Conservation (phyloP, 2,797 vertebrate genomes). For the Antrozous pallidus region DNA sequence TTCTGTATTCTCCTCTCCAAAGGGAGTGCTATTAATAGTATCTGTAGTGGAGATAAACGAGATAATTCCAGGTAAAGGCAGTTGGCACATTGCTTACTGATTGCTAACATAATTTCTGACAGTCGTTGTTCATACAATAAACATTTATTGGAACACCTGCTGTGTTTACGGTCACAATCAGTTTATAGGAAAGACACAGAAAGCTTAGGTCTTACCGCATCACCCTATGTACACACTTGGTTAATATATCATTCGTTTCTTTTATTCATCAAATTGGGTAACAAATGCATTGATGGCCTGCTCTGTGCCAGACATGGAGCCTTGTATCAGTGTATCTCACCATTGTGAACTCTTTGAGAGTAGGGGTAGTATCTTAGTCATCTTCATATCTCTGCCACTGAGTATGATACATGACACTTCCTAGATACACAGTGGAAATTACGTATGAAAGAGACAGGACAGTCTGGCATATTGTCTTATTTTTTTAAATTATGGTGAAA, state of each 20-base stretch:
- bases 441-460: not conserved
- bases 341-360: not conserved
- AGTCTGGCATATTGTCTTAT: not conserved
- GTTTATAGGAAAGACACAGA: slow-evolving; percentile 36
- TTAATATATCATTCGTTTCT: not conserved
- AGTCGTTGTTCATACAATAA: slow-evolving; percentile 35
- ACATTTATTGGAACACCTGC: slow-evolving; percentile 53
- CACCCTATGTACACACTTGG: not conserved
- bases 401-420: not conserved
- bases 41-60: slow-evolving; percentile 1
- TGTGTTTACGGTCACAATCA: slow-evolving; percentile 46
- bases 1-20: not conserved
- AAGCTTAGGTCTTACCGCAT: slow-evolving; percentile 1
- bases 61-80: slow-evolving; percentile 3
- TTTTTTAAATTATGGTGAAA: not conserved
- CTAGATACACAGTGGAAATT: not conserved
- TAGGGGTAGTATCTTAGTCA: not conserved
- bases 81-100: slow-evolving; percentile 9
- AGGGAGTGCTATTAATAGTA: not conserved
- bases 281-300: not conserved
- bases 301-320: not conserved
- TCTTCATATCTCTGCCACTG: not conserved
- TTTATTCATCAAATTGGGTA: not conserved
- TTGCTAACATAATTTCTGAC: slow-evolving; percentile 58
- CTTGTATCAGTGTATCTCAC: not conserved